Evolutionary conservation across 2,888 invertebrate genomes (phyloP), one percentile per base, ranked within the genome.

Genomic region (Leptopilina drosophilae): DNA sequence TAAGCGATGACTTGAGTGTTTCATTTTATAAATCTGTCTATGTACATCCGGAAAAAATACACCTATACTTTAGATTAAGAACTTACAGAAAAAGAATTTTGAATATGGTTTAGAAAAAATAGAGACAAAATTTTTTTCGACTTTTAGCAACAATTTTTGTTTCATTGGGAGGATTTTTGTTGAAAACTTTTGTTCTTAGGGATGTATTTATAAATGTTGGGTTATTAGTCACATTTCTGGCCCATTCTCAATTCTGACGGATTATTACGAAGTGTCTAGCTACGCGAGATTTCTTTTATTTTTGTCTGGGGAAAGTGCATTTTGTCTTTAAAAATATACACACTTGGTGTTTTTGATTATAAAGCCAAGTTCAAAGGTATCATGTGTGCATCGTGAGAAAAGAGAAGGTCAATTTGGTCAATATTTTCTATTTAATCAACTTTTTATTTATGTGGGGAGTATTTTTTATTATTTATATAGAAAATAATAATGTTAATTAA

Each of bases 321-420:
- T 14, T 64, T 33, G 79, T 46, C 78, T 80, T 42, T 80, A 81
- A 83, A 83, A 84, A 84, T 84, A 84, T 65, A 73, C 78, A n/a
- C 66, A 0, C 49, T 49, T 66, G 42, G 15, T 40, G 59, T 80
- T 40, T 33, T 64, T 42, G 42, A 42, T 42, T 42, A 42, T 42
- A 1, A 64, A 64, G 2, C 14, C 40, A 40, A 64, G 64, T 40
- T 64, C 33, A 64, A 33, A 64, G 11, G 40, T 33, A 64, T 64
- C 64, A 12, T 12, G 7, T 33, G 12, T 33, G 42, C 42, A 26
- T 64, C 33, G 2, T 64, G 26, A 64, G 11, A 64, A 33, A 33
- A 33, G 20, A 20, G 11, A 33, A 64, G 64, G 64, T 40, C 40
- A 64, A 64, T 64, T 33, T 33, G 33, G 33, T 64, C 40, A 40